Conservation (phyloP, 1,140 invertebrate species). For the Phymastichus coffea region DNA sequence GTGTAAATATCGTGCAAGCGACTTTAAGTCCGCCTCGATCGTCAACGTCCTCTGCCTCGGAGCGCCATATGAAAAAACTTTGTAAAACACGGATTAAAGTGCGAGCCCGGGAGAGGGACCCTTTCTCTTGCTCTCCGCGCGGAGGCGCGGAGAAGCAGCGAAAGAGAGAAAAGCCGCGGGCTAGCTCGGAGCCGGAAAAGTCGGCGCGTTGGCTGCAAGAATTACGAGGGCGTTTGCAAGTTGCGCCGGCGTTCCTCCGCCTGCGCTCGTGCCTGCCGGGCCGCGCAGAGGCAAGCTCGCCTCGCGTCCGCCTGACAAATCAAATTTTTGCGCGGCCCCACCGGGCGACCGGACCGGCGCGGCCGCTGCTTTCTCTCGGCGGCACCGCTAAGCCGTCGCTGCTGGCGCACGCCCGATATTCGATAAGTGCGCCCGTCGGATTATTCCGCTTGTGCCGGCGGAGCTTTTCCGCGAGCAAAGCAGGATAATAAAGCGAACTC, state of each 20-base stretch:
- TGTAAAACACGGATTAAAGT: conserved; percentile 22
- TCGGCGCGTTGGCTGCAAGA: too few species aligned
- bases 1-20: not conserved
- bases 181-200: not conserved
- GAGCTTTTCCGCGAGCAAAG: not conserved
- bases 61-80: conserved; percentile 22
- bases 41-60: conserved; percentile 6
- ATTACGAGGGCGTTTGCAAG: not conserved
- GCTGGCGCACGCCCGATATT: not conserved
- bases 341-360: too few species aligned
- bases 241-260: not conserved
- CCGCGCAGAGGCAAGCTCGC: conserved; percentile 4
- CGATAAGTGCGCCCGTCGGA: not conserved
- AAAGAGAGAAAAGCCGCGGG: not conserved
- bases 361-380: too few species aligned
- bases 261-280: conserved; percentile 1
- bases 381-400: not conserved
- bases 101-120: not conserved
- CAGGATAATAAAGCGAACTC: too few species aligned
- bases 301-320: conserved; percentile 23
- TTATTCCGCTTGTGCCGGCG: too few species aligned
- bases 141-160: not conserved
- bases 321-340: too few species aligned
- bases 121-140: not conserved
- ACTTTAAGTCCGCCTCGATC: conserved; percentile 11